Base-by-base conservation (phyloP, 2,888 invertebrate species). In the Homarus gammarus region DNA sequence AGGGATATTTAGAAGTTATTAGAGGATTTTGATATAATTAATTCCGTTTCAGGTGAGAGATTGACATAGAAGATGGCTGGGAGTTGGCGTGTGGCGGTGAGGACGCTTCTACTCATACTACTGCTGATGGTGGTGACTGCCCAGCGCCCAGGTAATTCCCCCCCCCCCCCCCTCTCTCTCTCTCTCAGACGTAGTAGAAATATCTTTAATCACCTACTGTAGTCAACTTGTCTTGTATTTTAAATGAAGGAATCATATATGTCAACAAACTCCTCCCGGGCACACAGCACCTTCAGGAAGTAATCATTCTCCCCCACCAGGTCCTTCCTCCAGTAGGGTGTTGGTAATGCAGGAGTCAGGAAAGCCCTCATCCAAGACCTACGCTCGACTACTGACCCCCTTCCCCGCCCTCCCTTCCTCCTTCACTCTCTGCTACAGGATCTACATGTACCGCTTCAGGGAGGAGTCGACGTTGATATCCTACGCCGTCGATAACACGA, bases 351-450 rank as follows among this genome's bases (percentile, higher is more conserved):
- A 91, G 77, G 75, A 84, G 75, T 38, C 84, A 0, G 91, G 89
- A 3, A 38, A 44, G 3, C 91, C 91, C 2, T 73, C 87, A 10
- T 49, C 84, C n/a, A 44, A 64, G 27, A 81, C 83, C 49, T 87
- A 82, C 70, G 89, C 89, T 10, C 72, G 87, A n/a, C 87, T 91
- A 15, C 84, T 87, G 51, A 90, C 89, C 33, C 84, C 91, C 22
- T 83, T 91, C 68, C 91, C 91, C 0, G 75, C 70, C 27, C 64
- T 91, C 40, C 31, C 56, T 18, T 36, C 56, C 36, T 40, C 56
- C 73, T 87, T 91, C 84, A 91, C 89, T 72, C 75, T 72, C 81
- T 91, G 91, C 87, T 91, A 91, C 90, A 77, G 89, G 70, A 64
- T 90, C 10, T 49, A 84, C 15, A 72, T 91, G 33, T 79, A 90